These are phyloP conservation scores for Nebria ingens DNA, from an alignment of 1,140 invertebrate species.

Conservation along the genomic window DNA sequence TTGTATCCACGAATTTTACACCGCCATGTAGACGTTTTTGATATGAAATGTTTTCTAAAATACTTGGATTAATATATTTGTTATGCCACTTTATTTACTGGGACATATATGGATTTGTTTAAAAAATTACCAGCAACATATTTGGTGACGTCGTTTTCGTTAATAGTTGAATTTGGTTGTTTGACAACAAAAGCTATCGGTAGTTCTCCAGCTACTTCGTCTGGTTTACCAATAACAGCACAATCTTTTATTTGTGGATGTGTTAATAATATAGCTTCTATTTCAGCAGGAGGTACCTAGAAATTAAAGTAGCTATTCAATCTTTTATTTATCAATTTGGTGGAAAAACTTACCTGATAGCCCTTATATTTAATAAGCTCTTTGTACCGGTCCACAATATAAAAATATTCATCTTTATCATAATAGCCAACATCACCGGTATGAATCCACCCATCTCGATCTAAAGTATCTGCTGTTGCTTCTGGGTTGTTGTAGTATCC, in stretches of 20 bases:
- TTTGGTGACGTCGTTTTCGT: conserved; percentile 37
- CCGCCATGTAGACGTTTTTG: conserved; percentile 57
- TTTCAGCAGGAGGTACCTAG: conserved; percentile 38
- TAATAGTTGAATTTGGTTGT: conserved; percentile 33
- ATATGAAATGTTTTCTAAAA: conserved; percentile 51
- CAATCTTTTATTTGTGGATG: conserved; percentile 56
- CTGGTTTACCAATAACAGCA: conserved; percentile 59
- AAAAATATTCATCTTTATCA: conserved; percentile 55
- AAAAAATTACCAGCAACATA: conserved; percentile 34
- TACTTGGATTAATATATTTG: conserved; percentile 40
- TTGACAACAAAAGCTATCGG: conserved; percentile 59
- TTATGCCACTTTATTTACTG: too few relatives aligned
- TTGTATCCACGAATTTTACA: conserved; percentile 52
- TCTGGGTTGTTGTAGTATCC: conserved; percentile 50
- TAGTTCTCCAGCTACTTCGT: conserved; percentile 54
- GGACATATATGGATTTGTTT: too few relatives aligned
- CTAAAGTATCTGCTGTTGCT: conserved; percentile 50
- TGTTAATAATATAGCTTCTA: conserved; percentile 57
- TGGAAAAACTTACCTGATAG: conserved; percentile 46
- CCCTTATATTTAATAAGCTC: conserved; percentile 75
- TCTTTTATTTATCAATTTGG: background rate
- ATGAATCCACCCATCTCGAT: conserved; percentile 58
- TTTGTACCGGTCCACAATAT: conserved; percentile 65
- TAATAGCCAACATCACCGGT: conserved; percentile 69
- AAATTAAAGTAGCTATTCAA: background rate